Evolutionary conservation across 2,113 vertebrate species (phyloP), one percentile per base, ranked within the genome.

Genomic region (Campylomormyrus numenius): DNA sequence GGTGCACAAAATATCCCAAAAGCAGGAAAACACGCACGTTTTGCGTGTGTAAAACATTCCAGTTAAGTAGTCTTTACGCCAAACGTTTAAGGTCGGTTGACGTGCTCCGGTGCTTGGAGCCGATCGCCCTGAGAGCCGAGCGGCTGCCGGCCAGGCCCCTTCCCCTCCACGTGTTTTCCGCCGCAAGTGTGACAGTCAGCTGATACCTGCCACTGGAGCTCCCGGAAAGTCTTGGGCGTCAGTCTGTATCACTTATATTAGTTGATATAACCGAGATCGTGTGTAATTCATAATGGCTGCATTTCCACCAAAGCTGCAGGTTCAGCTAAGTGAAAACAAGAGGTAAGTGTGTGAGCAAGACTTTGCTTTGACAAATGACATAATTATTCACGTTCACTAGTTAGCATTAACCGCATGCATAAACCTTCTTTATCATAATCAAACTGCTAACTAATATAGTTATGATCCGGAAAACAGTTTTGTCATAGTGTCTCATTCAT

Each of bases 261-360:
- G 2, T 11, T 10, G 0, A 45, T 50, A n/a, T 52, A 15, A 86
- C n/a, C n/a, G 85, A 86, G 21, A 86, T 45, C 24, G 85, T 86
- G 48, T 50, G 48, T n/a, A 86, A 90, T 27, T 66, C 49, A 66
- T 90, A 88, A 96, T 96, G 96, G 88, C 93, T 5, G 35, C 88
- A 24, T 89, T 92, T 58, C 94, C 95, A n/a, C 94, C 95, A 0
- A 95, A 93, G 86, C 58, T 94, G 80, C 94, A 92, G 80, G 88
- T 92, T 27, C 8, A 15, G 31, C 52, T 94, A 3, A 13, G 52
- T 91, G 90, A 89, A 27, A 92, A 94, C 90, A 92, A 94, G 88
- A 96, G 96, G 96, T 96, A 49, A 94, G 94, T 91, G 74, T 52
- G 19, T 8, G 24, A 35, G 46, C 83, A 85, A 27, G 62, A 13